Evolutionary conservation across 2,113 vertebrate species (phyloP).

Genomic region (Oxyruncus cristatus): DNA sequence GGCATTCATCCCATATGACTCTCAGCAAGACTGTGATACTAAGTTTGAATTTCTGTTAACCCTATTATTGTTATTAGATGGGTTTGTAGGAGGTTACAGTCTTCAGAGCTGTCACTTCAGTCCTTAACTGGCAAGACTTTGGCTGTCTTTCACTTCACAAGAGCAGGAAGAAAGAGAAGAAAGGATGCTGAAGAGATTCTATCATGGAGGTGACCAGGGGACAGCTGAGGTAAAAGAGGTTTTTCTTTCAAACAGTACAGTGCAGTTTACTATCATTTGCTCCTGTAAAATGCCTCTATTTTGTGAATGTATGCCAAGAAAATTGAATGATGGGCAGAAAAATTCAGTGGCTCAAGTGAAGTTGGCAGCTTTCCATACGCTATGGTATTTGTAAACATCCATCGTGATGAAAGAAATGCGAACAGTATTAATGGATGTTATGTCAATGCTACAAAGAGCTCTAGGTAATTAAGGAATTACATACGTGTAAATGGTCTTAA

Average conservation of each 20-base stretch:
- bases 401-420: not conserved
- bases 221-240: not conserved
- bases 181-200: not conserved
- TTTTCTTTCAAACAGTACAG: not conserved
- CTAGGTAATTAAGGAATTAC: slow-evolving; percentile 29
- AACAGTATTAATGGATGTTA: not conserved
- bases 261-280: not conserved
- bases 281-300: not conserved
- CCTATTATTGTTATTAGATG: not conserved
- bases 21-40: not conserved
- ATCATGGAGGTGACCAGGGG: not conserved
- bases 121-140: not conserved
- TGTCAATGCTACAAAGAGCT: not conserved
- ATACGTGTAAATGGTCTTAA: slow-evolving; percentile 20
- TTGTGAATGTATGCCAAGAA: not conserved
- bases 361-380: not conserved
- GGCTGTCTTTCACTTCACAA: not conserved
- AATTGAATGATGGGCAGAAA: not conserved
- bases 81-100: not conserved
- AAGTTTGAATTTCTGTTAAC: not conserved
- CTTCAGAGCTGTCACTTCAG: not conserved
- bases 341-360: not conserved
- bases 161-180: not conserved
- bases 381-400: slow-evolving; percentile 3
- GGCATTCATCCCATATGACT: not conserved